phyloP scores from a whole-genome alignment of 1,140 invertebrate species.

The Mizuhopecten yessoensis region DNA sequence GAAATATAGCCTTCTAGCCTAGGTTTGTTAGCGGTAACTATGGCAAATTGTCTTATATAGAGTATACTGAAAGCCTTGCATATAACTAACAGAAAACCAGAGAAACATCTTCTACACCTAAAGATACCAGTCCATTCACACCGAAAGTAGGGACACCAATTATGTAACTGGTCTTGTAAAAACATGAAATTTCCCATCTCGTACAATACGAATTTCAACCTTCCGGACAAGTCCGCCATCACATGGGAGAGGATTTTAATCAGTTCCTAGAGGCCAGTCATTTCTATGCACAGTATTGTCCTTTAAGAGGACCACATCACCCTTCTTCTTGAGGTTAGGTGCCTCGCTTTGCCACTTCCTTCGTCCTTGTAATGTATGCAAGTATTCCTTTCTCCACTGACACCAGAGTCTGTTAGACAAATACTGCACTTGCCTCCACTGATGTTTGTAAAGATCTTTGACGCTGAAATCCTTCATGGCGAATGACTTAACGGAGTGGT shows the following conservation, averaged over 20 bases:
- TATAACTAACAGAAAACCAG: too few species aligned
- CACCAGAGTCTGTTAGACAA: conserved; percentile 47
- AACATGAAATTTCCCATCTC: background rate
- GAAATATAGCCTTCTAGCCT: too few species aligned
- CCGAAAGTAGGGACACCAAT: too few species aligned
- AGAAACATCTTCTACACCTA: too few species aligned
- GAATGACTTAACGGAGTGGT: background rate
- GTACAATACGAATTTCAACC: background rate
- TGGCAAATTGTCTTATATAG: too few species aligned
- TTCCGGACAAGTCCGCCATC: conserved; percentile 36
- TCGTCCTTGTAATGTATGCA: background rate
- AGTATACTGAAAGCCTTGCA: too few species aligned
- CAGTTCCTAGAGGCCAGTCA: conserved; percentile 40
- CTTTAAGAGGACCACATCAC: conserved; percentile 38
- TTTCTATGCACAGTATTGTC: background rate
- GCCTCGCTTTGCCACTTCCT: conserved; percentile 10
- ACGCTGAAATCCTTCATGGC: background rate
- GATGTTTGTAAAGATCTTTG: background rate
- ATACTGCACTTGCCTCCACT: conserved; percentile 48
- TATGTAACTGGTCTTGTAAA: background rate
- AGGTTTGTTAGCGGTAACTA: too few species aligned
- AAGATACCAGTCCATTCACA: too few species aligned
- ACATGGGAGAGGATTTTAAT: background rate
- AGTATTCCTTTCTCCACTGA: conserved; percentile 29
- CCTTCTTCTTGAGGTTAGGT: background rate